phyloP scores from a whole-genome alignment of 2,888 invertebrate species.

The Orthosia incerta region DNA sequence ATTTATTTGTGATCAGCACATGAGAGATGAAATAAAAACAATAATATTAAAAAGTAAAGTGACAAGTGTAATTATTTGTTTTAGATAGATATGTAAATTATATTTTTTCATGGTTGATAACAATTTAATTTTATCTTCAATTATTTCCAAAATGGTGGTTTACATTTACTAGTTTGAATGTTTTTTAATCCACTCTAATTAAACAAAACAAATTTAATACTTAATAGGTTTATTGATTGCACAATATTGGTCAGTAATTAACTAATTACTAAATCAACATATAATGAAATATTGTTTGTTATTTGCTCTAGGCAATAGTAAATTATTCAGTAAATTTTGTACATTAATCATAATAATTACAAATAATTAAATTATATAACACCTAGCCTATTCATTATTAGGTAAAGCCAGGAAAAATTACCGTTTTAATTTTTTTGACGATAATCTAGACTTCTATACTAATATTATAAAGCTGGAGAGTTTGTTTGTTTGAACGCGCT shows the following conservation, averaged over 20 bases:
- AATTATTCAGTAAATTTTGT: neutral
- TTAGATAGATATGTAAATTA: no score
- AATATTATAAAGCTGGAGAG: no score
- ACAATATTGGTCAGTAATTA: neutral
- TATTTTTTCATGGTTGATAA: no score
- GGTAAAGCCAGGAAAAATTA: neutral
- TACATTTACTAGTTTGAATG: neutral
- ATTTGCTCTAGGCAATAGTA: neutral
- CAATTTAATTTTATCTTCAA: neutral
- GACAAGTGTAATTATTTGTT: no score
- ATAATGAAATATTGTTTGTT: neutral
- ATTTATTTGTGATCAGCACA: no score
- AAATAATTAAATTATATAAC: neutral
- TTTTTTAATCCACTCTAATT: neutral
- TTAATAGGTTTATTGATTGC: neutral
- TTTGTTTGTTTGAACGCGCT: no score
- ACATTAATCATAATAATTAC: neutral
- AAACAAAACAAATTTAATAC: neutral
- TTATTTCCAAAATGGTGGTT: neutral
- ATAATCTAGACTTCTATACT: no score
- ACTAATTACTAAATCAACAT: constrained; percentile 12
- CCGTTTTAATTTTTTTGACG: neutral
- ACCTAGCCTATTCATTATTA: neutral
- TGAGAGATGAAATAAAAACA: no score
- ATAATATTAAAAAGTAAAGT: no score